A percentile compares a stretch with the other conserved stretches of the same genome.
phyloP scores from a whole-genome alignment of 2,888 invertebrate species.

The Orgyia antiqua region DNA sequence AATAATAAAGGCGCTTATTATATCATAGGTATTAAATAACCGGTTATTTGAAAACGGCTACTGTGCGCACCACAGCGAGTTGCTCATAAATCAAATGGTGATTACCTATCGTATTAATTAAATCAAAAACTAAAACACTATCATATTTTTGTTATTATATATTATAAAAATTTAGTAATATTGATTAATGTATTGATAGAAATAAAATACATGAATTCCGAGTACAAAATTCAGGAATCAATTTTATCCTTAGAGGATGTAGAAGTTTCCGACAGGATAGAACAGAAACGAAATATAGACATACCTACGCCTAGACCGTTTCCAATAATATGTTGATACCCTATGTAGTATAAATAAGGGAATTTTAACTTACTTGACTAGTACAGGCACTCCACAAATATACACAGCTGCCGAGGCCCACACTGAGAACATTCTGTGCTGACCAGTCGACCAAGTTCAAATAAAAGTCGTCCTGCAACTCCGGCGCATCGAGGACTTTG shows the following conservation, averaged over 20 bases:
- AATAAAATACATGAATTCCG: too few species aligned
- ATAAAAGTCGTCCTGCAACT: constrained; percentile 99
- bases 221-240: too few species aligned
- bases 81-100: constrained; percentile 1
- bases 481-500: constrained; percentile 97
- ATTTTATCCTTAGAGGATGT: too few species aligned
- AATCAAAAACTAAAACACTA: background rate
- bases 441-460: constrained; percentile 99
- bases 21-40: constrained; percentile 2
- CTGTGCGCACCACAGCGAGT: constrained; percentile 4
- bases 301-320: too few species aligned
- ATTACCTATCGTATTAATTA: constrained; percentile 1
- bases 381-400: constrained; percentile 99
- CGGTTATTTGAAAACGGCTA: constrained; percentile 7
- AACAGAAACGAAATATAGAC: too few species aligned
- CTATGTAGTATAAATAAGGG: too few species aligned
- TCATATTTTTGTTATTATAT: too few species aligned
- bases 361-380: constrained; percentile 83
- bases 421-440: constrained; percentile 98
- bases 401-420: constrained; percentile 97
- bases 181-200: too few species aligned
- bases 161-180: too few species aligned
- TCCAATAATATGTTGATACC: too few species aligned
- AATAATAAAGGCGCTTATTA: background rate
- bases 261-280: too few species aligned